Evolutionary conservation across 1,140 invertebrate genomes (phyloP).

Genomic region (Drosophila murphyi): DNA sequence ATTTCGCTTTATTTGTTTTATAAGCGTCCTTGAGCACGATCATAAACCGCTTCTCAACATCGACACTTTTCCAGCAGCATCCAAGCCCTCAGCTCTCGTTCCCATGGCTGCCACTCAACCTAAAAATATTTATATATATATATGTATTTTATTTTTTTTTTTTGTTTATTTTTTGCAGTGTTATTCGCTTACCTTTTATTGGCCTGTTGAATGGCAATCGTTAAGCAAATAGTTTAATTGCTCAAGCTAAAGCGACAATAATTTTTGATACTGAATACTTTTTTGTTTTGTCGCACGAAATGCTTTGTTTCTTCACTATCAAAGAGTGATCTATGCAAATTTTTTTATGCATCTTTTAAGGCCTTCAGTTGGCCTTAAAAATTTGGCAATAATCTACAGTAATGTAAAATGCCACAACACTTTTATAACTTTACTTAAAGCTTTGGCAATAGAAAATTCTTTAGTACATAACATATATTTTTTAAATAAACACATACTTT

Average conservation of each 20-base stretch:
- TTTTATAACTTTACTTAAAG: background rate
- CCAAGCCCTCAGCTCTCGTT: slow-evolving; percentile 48
- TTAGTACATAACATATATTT: slow-evolving; percentile 22
- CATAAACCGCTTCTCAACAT: slow-evolving; percentile 42
- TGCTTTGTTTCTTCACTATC: background rate
- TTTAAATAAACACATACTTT: background rate
- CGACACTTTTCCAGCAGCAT: slow-evolving; percentile 70
- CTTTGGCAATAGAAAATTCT: slow-evolving; percentile 1
- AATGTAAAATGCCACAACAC: background rate
- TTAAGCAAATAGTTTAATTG: slow-evolving; percentile 68
- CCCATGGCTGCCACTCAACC: slow-evolving; percentile 58
- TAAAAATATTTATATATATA: background rate
- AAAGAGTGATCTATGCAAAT: slow-evolving; percentile 5
- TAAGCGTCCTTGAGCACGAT: slow-evolving; percentile 72
- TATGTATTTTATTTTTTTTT: background rate
- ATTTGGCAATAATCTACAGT: background rate
- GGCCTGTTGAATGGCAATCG: slow-evolving; percentile 30
- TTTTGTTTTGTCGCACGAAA: slow-evolving; percentile 8
- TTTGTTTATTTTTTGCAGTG: background rate
- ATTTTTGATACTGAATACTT: slow-evolving; percentile 13
- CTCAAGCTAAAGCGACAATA: slow-evolving; percentile 34
- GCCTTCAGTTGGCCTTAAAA: background rate
- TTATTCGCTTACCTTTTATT: slow-evolving; percentile 2
- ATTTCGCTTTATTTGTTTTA: slow-evolving; percentile 80
- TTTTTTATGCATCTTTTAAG: background rate